These are phyloP conservation scores for pig (Sus scrofa) DNA, from an alignment of 2,113 vertebrate species.

Conservation along the genomic window T2T-Sscrofa CM000815.6:131714001-131714500, in stretches of 20 bases:
- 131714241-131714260: background rate
- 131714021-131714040: constrained; percentile 19
- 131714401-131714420: background rate
- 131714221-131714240: background rate
- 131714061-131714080: constrained; percentile 35
- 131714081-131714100: no score
- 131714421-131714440: background rate
- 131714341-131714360: background rate
- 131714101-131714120: background rate
- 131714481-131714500: background rate
- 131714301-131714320: background rate
- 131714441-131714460: background rate
- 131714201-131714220: background rate
- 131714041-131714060: background rate
- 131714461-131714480: background rate
- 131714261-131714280: background rate
- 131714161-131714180: background rate
- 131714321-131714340: background rate
- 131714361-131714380: background rate
- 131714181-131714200: background rate
- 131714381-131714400: background rate
- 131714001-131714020: constrained; percentile 3
- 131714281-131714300: background rate
- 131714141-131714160: background rate
- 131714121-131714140: background rate